These are phyloP conservation scores for Thaleichthys pacificus DNA, from an alignment of 2,797 vertebrate genomes.

Conservation along the genomic window DNA sequence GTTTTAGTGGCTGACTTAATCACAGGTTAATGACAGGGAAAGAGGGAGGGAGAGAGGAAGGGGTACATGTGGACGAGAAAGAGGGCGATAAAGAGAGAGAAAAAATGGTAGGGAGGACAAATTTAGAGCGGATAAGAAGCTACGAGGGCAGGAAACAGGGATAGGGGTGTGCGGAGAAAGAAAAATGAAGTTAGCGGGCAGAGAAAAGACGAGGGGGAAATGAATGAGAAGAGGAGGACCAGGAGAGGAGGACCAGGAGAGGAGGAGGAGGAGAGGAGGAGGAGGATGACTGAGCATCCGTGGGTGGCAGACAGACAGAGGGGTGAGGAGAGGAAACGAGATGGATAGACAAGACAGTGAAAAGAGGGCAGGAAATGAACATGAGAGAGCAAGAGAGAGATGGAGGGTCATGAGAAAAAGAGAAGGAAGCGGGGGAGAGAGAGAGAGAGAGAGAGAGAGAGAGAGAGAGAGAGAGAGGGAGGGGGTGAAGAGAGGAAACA, in stretches of 20 bases:
- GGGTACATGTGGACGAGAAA: neutral
- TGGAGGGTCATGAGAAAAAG: too few relatives aligned
- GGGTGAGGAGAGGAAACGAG: conserved; percentile 6
- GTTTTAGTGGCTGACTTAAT: conserved; percentile 31
- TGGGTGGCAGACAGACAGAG: neutral
- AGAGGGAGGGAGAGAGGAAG: neutral
- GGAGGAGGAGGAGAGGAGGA: conserved; percentile 1
- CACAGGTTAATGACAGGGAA: conserved; percentile 29
- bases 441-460: neutral
- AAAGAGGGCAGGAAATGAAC: conserved; percentile 13
- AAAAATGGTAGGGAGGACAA: neutral
- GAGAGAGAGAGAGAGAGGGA: too few relatives aligned
- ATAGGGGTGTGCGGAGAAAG: neutral
- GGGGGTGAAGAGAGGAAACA: conserved; percentile 34
- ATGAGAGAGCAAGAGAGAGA: conserved; percentile 6
- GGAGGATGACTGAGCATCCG: conserved; percentile 38
- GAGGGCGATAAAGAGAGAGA: neutral
- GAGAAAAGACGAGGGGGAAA: conserved; percentile 2
- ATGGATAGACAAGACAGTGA: neutral
- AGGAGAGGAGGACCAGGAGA: conserved; percentile 5
- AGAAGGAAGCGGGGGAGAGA: neutral
- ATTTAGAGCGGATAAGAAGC: neutral
- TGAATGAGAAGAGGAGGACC: neutral
- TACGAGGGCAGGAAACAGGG: neutral
- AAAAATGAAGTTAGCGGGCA: neutral